A percentile compares a stretch with the other conserved stretches of the same genome.
These are phyloP conservation scores for Micrasema minimum DNA, from an alignment of 1,140 invertebrate species.

Conservation along the genomic window DNA sequence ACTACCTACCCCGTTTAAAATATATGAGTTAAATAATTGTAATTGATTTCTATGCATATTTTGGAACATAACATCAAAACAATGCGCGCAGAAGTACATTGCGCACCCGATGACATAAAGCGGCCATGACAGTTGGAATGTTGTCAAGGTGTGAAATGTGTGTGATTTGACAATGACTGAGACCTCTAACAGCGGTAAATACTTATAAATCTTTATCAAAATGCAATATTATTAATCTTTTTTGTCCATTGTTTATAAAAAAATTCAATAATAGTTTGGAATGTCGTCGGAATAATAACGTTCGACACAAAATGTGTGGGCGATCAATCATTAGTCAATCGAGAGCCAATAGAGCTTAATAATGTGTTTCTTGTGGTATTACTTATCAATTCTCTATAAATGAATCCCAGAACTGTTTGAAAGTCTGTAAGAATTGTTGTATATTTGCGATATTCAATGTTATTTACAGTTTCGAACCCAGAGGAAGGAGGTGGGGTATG, in stretches of 20 bases:
- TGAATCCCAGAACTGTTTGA: too few relatives aligned
- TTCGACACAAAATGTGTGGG: constrained; percentile 44
- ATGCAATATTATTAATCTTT: background rate
- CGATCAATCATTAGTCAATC: constrained; percentile 48
- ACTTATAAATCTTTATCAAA: background rate
- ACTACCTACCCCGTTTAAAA: background rate
- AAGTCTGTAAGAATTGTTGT: too few relatives aligned
- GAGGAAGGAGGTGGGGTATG: constrained; percentile 65
- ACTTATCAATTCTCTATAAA: too few relatives aligned
- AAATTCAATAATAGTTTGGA: background rate
- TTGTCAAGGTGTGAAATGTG: constrained; percentile 48
- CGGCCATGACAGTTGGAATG: constrained; percentile 50
- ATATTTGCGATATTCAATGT: background rate
- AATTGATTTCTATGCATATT: too few relatives aligned
- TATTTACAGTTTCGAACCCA: constrained; percentile 36
- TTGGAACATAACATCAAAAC: constrained; percentile 35
- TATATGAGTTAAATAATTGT: too few relatives aligned
- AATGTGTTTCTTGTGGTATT: constrained; percentile 25
- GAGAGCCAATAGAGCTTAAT: constrained; percentile 11
- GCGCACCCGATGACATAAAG: constrained; percentile 42
- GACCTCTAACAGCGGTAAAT: constrained; percentile 42
- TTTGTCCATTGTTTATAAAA: background rate
- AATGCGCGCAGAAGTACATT: constrained; percentile 39
- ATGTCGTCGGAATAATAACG: background rate
- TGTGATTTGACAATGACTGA: constrained; percentile 45